These are phyloP conservation scores for Sciurus carolinensis DNA, from an alignment of 2,797 vertebrate genomes.

Conservation along the genomic window DNA sequence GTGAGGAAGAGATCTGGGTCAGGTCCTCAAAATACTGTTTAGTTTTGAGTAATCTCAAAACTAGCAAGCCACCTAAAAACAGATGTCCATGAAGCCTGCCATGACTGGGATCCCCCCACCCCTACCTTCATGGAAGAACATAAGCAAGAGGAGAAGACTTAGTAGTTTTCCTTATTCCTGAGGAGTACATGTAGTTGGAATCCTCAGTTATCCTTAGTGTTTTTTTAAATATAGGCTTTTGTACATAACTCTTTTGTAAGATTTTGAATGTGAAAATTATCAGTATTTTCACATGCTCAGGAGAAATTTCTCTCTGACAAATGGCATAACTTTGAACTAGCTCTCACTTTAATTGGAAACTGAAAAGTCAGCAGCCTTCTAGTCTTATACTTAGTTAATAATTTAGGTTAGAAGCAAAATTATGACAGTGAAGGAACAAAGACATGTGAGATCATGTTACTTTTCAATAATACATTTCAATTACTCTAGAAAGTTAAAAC, in stretches of 20 bases:
- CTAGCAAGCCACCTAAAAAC: neutral
- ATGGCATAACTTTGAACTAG: constrained; percentile 38
- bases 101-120: neutral
- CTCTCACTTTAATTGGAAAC: constrained; percentile 21
- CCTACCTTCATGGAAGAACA: neutral
- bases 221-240: constrained; percentile 37
- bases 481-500: constrained; percentile 63
- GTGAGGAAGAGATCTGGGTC: neutral
- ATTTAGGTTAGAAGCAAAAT: constrained; percentile 72
- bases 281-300: neutral
- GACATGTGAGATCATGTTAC: constrained; percentile 58
- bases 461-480: constrained; percentile 50
- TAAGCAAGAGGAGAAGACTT: neutral
- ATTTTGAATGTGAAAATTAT: neutral
- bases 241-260: constrained; percentile 28
- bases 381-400: constrained; percentile 64
- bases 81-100: neutral
- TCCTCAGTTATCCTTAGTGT: neutral
- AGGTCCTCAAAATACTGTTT: neutral
- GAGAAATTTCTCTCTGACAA: constrained; percentile 33
- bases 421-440: constrained; percentile 58
- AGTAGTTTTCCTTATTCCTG: neutral
- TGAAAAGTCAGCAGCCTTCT: constrained; percentile 41
- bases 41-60: neutral
- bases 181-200: neutral